phyloP scores from a whole-genome alignment of 2,797 vertebrate genomes.

The Enteromius viviparus region DNA sequence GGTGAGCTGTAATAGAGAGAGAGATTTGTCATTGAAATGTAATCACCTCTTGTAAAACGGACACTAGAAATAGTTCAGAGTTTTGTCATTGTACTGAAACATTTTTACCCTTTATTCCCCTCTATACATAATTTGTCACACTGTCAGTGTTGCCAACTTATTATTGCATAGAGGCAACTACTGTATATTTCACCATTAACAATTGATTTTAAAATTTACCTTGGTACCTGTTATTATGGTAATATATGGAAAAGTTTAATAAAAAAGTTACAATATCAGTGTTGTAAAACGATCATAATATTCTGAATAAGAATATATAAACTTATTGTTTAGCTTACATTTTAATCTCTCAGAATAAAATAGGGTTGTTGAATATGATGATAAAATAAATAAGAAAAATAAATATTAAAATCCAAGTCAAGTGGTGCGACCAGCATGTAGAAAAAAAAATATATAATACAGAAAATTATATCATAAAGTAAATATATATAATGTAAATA shows the following conservation, averaged over 20 bases:
- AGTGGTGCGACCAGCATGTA: neutral
- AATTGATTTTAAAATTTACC: slow-evolving; percentile 4
- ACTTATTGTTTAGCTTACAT: no score
- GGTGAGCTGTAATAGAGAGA: slow-evolving; percentile 25
- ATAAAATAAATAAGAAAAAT: neutral
- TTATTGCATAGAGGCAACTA: slow-evolving; percentile 38
- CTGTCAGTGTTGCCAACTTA: slow-evolving; percentile 27
- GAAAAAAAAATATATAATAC: neutral
- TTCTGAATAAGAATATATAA: no score
- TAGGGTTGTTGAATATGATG: neutral
- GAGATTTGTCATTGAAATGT: slow-evolving; percentile 42
- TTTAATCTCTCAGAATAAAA: neutral
- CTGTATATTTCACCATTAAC: slow-evolving; percentile 37
- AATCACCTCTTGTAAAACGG: slow-evolving; percentile 46
- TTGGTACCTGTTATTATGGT: neutral
- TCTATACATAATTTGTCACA: slow-evolving; percentile 29
- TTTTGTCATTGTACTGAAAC: slow-evolving; percentile 52
- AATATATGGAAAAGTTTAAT: neutral
- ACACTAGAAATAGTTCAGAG: slow-evolving; percentile 36
- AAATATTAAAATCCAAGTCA: neutral
- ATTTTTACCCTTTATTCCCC: slow-evolving; percentile 18
- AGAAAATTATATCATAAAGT: neutral
- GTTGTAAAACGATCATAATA: neutral
- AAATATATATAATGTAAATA: neutral
- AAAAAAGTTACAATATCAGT: neutral